Base-by-base conservation (phyloP, 2,113 vertebrate genomes). In the Empidonax traillii region DNA sequence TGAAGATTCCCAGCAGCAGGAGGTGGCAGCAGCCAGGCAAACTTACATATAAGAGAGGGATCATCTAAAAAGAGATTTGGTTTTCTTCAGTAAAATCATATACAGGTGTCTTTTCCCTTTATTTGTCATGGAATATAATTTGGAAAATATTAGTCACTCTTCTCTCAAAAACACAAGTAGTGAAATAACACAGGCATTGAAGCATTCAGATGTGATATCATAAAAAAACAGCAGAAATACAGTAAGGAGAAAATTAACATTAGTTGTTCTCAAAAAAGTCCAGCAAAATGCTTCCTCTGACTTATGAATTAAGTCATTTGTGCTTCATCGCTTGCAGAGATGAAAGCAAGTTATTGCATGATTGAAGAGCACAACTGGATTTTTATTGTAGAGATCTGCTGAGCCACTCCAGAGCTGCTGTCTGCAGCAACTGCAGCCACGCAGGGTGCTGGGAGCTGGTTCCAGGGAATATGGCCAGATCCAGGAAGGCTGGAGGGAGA, bases 111-210 rank as follows among this genome's bases (percentile, higher is more conserved):
- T 44, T 92, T 83, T 53, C 43, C 39, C 46, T 95, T 90, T 84
- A 92, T 89, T 95, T 80, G 63, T 44, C 55, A 51, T 1, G 1
- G 49, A 76, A 74, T 71, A 58, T 77, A 77, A 92, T 89, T 95
- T 86, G 55, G 80, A 92, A 93, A 94, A 92, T 81, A 86, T 73
- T 86, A 92, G 41, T 92, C 73, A 77, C 94, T 92, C 63, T 74
- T 81, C 74, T 88, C 92, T 89, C 84, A 90, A 77, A 95, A 92
- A 86, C 74, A 88, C 58, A 77, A 73, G 51, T 52, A 77, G 51
- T 62, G 59, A 96, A 96, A 96, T 95, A 88, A 88, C 53, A 86
- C 23, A 41, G 53, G 89, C 73, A 89, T 56, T 41, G 93, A 96
- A 94, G 86, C 91, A 92, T 92, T 91, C 76, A 90, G 55, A 94